Conservation (phyloP, 2,888 invertebrate genomes). For the Pammene fasciana region DNA sequence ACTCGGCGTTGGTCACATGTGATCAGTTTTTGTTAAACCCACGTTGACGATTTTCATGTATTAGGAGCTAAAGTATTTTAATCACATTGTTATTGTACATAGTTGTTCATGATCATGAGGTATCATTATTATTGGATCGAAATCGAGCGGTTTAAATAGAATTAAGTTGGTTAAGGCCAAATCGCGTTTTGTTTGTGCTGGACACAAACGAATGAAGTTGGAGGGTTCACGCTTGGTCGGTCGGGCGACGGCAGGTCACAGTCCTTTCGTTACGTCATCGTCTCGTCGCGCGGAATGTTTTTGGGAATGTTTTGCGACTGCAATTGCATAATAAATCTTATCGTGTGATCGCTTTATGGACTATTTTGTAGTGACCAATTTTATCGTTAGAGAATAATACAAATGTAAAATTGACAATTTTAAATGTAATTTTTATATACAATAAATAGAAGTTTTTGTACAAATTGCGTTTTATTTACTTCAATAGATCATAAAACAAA, state of each 20-base stretch:
- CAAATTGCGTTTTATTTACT: conserved; percentile 66
- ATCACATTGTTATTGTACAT: conserved; percentile 55
- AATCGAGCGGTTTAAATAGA: conserved; percentile 36
- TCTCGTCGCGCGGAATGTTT: conserved; percentile 51
- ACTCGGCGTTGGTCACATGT: conserved; percentile 12
- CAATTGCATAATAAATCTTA: conserved; percentile 72
- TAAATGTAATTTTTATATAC: conserved; percentile 83
- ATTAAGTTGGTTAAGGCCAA: conserved; percentile 37
- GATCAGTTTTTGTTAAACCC: conserved; percentile 16
- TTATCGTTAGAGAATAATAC: conserved; percentile 73
- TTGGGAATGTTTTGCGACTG: conserved; percentile 66
- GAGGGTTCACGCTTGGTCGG: conserved; percentile 49
- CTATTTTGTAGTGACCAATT: conserved; percentile 84
- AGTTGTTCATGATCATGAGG: conserved; percentile 53
- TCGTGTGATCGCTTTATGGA: conserved; percentile 78
- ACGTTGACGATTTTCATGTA: conserved; percentile 35
- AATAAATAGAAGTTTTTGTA: conserved; percentile 83
- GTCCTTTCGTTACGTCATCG: conserved; percentile 52
- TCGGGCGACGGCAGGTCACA: conserved; percentile 49
- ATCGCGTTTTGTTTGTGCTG: conserved; percentile 39
- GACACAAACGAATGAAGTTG: conserved; percentile 45
- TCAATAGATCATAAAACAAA: conserved; percentile 40
- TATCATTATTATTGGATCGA: conserved; percentile 46
- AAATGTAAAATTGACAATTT: conserved; percentile 82
- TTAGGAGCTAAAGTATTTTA: conserved; percentile 41